Conservation (phyloP, 2,797 vertebrate species). For the Hydrolagus colliei region DNA sequence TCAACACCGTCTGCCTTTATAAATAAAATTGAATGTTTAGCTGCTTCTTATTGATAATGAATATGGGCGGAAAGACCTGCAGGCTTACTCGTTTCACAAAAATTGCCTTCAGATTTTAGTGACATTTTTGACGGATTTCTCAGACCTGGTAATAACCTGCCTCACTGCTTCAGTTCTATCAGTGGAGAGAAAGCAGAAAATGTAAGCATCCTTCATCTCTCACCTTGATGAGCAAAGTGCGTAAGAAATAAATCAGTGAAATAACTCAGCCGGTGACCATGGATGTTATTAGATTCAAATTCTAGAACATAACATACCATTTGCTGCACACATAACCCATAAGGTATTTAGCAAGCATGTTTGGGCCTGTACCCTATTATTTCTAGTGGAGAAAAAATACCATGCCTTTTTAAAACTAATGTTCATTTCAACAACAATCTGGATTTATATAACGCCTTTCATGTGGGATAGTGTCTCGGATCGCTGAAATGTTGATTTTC, state of each 20-base stretch:
- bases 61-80: neutral
- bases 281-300: neutral
- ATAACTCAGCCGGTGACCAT: neutral
- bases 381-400: neutral
- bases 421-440: neutral
- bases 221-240: conserved; percentile 18
- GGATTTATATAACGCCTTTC: neutral
- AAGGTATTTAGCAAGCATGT: conserved; percentile 4
- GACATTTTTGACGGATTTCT: conserved; percentile 30
- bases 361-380: neutral
- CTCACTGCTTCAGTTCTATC: conserved; percentile 28
- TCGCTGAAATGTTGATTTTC: neutral
- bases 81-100: conserved; percentile 24
- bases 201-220: conserved; percentile 22
- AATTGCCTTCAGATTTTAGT: conserved; percentile 24
- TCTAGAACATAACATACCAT: neutral
- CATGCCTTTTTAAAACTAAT: neutral
- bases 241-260: conserved; percentile 19
- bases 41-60: conserved; percentile 20
- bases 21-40: conserved; percentile 28
- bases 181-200: conserved; percentile 19
- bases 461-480: neutral
- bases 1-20: neutral
- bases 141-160: conserved; percentile 26
- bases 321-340: neutral